Evolutionary conservation across 1,140 invertebrate species (phyloP).

Genomic region (Spodoptera litura): DNA sequence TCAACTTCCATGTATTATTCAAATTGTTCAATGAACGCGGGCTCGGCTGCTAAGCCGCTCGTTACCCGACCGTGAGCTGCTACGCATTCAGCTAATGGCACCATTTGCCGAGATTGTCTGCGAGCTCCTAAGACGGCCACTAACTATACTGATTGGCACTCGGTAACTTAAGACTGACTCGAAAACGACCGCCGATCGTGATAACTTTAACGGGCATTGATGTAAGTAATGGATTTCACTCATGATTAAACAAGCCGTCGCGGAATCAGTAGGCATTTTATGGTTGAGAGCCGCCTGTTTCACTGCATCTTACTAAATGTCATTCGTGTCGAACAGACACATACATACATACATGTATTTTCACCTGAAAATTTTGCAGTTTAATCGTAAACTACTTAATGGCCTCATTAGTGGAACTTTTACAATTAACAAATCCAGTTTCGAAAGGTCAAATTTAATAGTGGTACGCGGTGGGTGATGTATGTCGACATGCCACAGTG

Average conservation of each 20-base stretch:
- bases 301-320: background rate
- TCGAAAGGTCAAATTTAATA: slow-evolving; percentile 38
- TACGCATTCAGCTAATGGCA: slow-evolving; percentile 69
- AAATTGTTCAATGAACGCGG: slow-evolving; percentile 68
- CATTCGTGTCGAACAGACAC: background rate
- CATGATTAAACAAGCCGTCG: background rate
- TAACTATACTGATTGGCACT: slow-evolving; percentile 56
- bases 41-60: slow-evolving; percentile 53
- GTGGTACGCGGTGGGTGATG: slow-evolving; percentile 14
- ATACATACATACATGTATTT: background rate
- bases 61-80: slow-evolving; percentile 57
- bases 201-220: slow-evolving; percentile 10
- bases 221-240: background rate
- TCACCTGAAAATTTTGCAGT: background rate
- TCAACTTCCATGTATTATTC: slow-evolving; percentile 70
- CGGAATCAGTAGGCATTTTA: background rate
- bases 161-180: slow-evolving; percentile 32
- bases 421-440: slow-evolving; percentile 43
- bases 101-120: slow-evolving; percentile 70
- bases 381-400: slow-evolving; percentile 16
- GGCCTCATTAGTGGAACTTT: slow-evolving; percentile 37
- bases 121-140: slow-evolving; percentile 50
- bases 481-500: slow-evolving; percentile 33
- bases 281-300: background rate
- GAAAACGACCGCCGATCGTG: slow-evolving; percentile 3